phyloP scores from a whole-genome alignment of 2,888 invertebrate species.

The Scrobipalpa atriplicella region DNA sequence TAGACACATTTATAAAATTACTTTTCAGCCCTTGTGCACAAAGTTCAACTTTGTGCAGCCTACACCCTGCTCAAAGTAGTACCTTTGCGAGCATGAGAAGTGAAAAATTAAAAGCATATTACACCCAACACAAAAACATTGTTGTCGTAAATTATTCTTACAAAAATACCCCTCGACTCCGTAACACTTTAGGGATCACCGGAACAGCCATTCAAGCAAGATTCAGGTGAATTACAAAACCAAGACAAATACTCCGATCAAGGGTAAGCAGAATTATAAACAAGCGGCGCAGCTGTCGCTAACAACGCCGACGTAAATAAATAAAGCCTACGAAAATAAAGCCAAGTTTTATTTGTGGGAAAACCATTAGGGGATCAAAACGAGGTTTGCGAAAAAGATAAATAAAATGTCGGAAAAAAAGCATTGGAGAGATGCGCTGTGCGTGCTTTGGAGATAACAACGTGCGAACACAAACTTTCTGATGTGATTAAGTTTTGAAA shows the following conservation, averaged over 20 bases:
- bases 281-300: conserved; percentile 66
- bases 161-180: conserved; percentile 5
- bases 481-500: conserved; percentile 6
- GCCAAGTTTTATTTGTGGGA: conserved; percentile 70
- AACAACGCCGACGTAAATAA: conserved; percentile 66
- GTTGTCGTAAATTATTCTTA: conserved; percentile 24
- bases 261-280: conserved; percentile 68
- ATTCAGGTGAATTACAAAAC: conserved; percentile 56
- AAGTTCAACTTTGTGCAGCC: no score
- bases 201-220: conserved; percentile 42
- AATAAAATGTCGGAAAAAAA: conserved; percentile 55
- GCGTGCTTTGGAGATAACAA: conserved; percentile 10
- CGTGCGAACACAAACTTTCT: conserved; percentile 23
- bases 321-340: conserved; percentile 67
- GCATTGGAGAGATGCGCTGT: neutral
- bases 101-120: neutral
- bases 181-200: conserved; percentile 34
- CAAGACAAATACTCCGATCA: conserved; percentile 50
- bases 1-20: no score
- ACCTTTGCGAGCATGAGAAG: no score
- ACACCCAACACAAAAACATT: conserved; percentile 27
- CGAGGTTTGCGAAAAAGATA: conserved; percentile 59
- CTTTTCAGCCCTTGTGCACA: no score
- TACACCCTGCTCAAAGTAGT: no score
- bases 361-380: conserved; percentile 71